Evolutionary conservation across 2,888 invertebrate genomes (phyloP).

Genomic region (Folsomia manolachei): DNA sequence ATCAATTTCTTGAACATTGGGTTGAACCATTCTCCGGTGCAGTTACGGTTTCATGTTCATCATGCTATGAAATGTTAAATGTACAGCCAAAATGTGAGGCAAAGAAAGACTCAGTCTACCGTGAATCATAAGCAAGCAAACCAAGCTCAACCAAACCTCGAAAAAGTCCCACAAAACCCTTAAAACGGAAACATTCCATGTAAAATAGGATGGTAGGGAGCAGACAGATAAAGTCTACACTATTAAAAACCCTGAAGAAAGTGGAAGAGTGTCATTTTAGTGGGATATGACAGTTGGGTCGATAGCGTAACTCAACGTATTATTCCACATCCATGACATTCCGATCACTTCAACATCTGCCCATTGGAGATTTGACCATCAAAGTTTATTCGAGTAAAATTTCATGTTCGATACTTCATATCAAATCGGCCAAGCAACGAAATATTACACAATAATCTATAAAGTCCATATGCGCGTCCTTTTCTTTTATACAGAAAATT

Average conservation of each 20-base stretch:
- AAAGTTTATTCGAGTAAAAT: too few species aligned
- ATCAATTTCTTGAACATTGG: neutral
- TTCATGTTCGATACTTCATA: too few species aligned
- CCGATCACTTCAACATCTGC: too few species aligned
- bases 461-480: too few species aligned
- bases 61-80: too few species aligned
- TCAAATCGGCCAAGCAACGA: too few species aligned
- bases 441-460: too few species aligned
- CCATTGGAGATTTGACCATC: too few species aligned
- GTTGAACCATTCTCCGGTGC: too few species aligned
- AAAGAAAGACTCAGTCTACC: neutral
- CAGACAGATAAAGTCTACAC: neutral
- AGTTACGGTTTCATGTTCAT: neutral
- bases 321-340: too few species aligned
- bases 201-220: neutral
- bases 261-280: neutral
- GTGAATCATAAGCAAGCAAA: neutral
- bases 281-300: slow-evolving; percentile 13
- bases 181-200: neutral
- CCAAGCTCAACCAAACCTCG: neutral
- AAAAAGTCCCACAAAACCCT: neutral
- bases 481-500: too few species aligned
- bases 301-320: slow-evolving; percentile 6
- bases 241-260: neutral
- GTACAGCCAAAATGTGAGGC: neutral